These are phyloP conservation scores for Gibbula magus DNA, from an alignment of 2,888 invertebrate genomes.

Conservation along the genomic window DNA sequence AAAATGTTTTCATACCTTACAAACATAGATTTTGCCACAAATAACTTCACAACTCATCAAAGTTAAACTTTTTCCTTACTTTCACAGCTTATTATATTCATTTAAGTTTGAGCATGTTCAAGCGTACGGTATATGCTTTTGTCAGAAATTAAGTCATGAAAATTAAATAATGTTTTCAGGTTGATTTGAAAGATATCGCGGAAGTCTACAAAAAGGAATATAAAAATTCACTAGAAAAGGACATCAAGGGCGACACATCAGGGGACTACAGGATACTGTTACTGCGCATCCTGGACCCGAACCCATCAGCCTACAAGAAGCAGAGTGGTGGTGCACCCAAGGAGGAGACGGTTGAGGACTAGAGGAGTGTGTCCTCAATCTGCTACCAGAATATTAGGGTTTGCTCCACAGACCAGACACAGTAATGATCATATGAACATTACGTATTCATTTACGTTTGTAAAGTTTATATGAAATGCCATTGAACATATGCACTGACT, in stretches of 20 bases:
- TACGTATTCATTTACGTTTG: too few relatives aligned
- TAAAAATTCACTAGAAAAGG: slow-evolving; percentile 51
- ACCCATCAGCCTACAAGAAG: neutral
- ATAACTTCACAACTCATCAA: too few relatives aligned
- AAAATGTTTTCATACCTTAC: too few relatives aligned
- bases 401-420: too few relatives aligned
- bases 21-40: too few relatives aligned
- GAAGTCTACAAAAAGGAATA: slow-evolving; percentile 55
- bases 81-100: too few relatives aligned
- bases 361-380: too few relatives aligned
- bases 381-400: too few relatives aligned
- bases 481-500: neutral
- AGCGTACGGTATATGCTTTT: too few relatives aligned
- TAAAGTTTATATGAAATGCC: neutral
- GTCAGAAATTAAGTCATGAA: neutral
- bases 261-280: slow-evolving; percentile 68
- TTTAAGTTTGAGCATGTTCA: too few relatives aligned
- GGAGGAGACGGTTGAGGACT: neutral
- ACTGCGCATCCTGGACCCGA: slow-evolving; percentile 33
- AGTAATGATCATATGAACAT: too few relatives aligned
- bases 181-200: slow-evolving; percentile 65
- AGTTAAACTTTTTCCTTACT: too few relatives aligned
- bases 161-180: slow-evolving; percentile 47
- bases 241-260: slow-evolving; percentile 59
- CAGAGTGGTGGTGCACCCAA: neutral